Base-by-base conservation (phyloP, 2,888 invertebrate genomes). In the Andrena dorsata region DNA sequence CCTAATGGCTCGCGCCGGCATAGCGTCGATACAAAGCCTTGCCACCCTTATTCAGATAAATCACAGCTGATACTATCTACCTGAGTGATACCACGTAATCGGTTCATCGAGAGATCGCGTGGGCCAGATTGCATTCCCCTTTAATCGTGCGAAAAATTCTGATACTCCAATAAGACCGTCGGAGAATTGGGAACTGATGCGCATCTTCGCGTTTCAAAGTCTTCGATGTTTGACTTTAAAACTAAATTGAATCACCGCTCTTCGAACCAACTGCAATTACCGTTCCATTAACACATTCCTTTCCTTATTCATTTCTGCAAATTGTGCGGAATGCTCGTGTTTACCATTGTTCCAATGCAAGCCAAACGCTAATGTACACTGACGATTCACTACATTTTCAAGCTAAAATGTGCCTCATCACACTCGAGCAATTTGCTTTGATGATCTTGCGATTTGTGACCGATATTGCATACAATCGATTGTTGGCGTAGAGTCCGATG, bases 31-130 rank as follows among this genome's bases (percentile, higher is more conserved):
- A 86, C 87, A 75, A 85, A 86, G 81, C 79, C 72, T 85, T 71
- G 80, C 77, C 69, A 69, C 77, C 82, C 85, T 90, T 90, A 88
- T 80, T 78, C 79, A 82, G 84, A 86, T 85, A 79, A 65, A 83
- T 78, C 79, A 82, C 49, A 23, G 7, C 32, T 16, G 85, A 89
- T 90, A 84, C 49, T 41, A 90, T 90, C 90, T 84, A 47, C 30
- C 53, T 66, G 77, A 80, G 65, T 82, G 86, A 86, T 81, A 78
- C 58, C 66, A 75, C 78, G 76, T 76, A 75, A 84, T 87, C 85
- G 76, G 75, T 23, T 51, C 53, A 87, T 72, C 74, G 53, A 4
- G 13, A 69, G 83, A 86, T 73, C 56, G 60, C 35, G 63, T 47
- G 75, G 35, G 26, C 20, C 51, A 23, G 64, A 77, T 82, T 65